Percentiles rank a stretch among this genome's conserved stretches.
phyloP scores from a whole-genome alignment of 2,888 invertebrate genomes.

The Lasiommata megera region DNA sequence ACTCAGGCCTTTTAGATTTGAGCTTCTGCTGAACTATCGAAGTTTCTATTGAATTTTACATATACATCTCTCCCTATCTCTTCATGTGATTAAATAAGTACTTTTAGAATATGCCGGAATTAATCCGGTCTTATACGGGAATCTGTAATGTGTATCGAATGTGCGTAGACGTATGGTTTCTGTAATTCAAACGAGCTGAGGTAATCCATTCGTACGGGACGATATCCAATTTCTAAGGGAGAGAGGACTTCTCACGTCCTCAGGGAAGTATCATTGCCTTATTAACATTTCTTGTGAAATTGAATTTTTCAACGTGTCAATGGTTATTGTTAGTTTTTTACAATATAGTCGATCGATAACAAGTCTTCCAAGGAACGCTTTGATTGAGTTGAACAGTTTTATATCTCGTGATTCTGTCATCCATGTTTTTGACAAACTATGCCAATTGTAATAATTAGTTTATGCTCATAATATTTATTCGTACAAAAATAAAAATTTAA shows the following conservation, averaged over 20 bases:
- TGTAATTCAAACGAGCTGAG: constrained; percentile 71
- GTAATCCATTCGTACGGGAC: constrained; percentile 70
- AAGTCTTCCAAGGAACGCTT: no score
- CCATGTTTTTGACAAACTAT: no score
- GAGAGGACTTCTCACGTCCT: constrained; percentile 55
- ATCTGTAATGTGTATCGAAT: constrained; percentile 68
- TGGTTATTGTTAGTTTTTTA: no score
- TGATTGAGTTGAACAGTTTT: no score
- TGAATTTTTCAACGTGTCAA: not conserved
- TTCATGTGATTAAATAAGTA: constrained; percentile 50
- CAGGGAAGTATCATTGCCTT: constrained; percentile 24
- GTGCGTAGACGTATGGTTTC: constrained; percentile 73
- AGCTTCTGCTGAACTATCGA: not conserved
- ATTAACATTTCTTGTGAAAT: not conserved
- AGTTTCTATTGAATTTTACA: no score
- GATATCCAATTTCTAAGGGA: constrained; percentile 70
- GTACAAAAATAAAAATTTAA: no score
- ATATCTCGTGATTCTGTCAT: no score
- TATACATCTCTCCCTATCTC: constrained; percentile 23
- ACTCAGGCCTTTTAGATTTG: not conserved
- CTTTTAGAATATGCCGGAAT: constrained; percentile 62
- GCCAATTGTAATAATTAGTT: no score
- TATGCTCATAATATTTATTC: no score
- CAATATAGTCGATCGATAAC: no score
- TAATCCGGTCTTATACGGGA: constrained; percentile 70